A percentile compares a stretch with the other conserved stretches of the same genome.
Conservation (phyloP, 2,797 vertebrate species). For the Ctenopoma multispine region DNA sequence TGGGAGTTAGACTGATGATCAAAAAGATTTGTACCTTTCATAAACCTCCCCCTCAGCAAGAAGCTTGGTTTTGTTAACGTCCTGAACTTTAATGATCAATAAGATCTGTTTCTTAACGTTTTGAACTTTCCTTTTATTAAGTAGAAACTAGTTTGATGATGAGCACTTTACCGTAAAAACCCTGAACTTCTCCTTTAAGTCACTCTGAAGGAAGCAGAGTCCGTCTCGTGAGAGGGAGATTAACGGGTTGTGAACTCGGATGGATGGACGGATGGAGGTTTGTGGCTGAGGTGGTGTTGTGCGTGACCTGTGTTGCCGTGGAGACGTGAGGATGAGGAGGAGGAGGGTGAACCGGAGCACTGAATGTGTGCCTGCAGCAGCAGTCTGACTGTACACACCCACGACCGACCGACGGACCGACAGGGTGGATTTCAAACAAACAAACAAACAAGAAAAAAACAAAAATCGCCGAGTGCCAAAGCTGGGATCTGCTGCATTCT, state of each 20-base stretch:
- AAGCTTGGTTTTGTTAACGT: background rate
- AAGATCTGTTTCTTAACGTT: background rate
- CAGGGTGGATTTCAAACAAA: constrained; percentile 54
- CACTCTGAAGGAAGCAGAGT: constrained; percentile 4
- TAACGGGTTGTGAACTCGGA: constrained; percentile 38
- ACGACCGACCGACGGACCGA: constrained; percentile 42
- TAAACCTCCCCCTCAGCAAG: background rate
- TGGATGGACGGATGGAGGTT: constrained; percentile 28
- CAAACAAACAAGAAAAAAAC: constrained; percentile 51
- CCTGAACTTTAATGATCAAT: background rate
- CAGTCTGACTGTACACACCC: constrained; percentile 63
- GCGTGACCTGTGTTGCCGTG: constrained; percentile 57
- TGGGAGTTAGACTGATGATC: background rate
- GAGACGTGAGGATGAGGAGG: constrained; percentile 50
- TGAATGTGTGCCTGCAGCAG: constrained; percentile 71
- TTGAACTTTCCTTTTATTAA: constrained; percentile 27
- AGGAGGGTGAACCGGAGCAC: constrained; percentile 60
- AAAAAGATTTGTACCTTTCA: background rate
- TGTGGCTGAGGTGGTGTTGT: constrained; percentile 58
- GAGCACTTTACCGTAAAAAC: constrained; percentile 4
- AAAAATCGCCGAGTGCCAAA: constrained; percentile 89
- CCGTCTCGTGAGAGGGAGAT: constrained; percentile 23
- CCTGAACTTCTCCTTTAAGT: constrained; percentile 35
- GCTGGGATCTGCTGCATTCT: constrained; percentile 88
- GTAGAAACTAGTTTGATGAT: background rate